A percentile compares a stretch with the other conserved stretches of the same genome.
phyloP scores from a whole-genome alignment of 2,797 vertebrate species.

The Anguilla pacifica region DNA sequence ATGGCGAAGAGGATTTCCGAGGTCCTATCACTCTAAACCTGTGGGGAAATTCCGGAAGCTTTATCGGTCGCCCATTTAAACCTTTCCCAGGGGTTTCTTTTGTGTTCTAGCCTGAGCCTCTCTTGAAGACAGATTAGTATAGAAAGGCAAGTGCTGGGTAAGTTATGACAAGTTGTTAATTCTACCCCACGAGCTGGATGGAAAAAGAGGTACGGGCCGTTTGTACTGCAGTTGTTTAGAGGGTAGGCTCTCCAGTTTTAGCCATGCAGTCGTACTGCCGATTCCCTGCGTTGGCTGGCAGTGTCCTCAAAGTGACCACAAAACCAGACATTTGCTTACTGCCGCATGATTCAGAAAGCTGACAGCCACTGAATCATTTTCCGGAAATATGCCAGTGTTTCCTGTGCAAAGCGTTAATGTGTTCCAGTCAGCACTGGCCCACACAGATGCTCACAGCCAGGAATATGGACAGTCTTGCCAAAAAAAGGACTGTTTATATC shows the following conservation, averaged over 20 bases:
- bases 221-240: neutral
- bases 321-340: neutral
- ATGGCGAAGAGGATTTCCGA: conserved; percentile 36
- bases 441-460: neutral
- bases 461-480: neutral
- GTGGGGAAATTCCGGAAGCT: conserved; percentile 47
- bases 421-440: neutral
- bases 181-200: neutral
- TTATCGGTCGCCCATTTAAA: conserved; percentile 56
- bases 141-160: neutral
- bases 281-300: neutral
- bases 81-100: neutral
- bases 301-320: neutral
- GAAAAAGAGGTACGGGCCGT: neutral
- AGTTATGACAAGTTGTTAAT: neutral
- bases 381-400: neutral
- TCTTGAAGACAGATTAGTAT: neutral
- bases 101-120: neutral
- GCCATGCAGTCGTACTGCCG: neutral
- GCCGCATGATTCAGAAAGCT: neutral
- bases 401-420: neutral
- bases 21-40: conserved; percentile 52
- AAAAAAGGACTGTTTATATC: neutral
- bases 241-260: neutral
- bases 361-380: neutral